Base-by-base conservation (phyloP, 2,797 vertebrate genomes). In the Labeo calbasu region DNA sequence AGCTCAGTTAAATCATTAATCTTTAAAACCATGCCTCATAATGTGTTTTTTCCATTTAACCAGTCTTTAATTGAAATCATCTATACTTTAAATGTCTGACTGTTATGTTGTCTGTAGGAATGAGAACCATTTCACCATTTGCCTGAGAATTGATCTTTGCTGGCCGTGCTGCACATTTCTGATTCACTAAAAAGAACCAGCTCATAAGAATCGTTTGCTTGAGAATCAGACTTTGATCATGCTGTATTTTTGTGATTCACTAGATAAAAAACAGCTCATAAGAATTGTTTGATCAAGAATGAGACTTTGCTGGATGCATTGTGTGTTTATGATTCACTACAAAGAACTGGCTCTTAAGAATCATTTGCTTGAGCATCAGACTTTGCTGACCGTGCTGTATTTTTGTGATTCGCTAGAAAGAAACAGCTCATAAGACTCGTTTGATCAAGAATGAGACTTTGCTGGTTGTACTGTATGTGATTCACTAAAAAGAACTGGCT, bases 1-100 rank as follows among this genome's bases (percentile, higher is more conserved):
- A 61, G 23, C 85, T 72, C 73, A 79, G 81, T 71, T 79, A 40
- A 85, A 48, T 86, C 32, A 83, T 83, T 81, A 28, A 77, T 63
- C 77, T 77, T 83, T 59, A 17, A 82, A 70, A 55, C 28, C 23
- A 1, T 48, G 48, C 43, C n/a, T 32, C 71, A 23, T 68, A 75
- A 65, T 51, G 48, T 10, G 5, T 77, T 48, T 72, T 28, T 61
- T 51, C 32, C 43, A 8, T 9, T 8, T 9, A 46, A 46, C 43
- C 9, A 19, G 12, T 32, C 14, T 32, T 32, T 32, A 43, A 66
- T 70, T 36, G 40, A 51, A 79, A 65, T 71, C 40, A 71, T 28
- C 28, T n/a, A 19, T 63, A 19, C n/a, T 76, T 81, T 70, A 48
- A 28, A 28, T 63, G 1, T 48, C 15, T 50, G 3, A 12, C 5